These are phyloP conservation scores for Hydra vulgaris DNA, from an alignment of 30 jellyfish, hydroid and myxozoan species.

Conservation along the genomic window DNA sequence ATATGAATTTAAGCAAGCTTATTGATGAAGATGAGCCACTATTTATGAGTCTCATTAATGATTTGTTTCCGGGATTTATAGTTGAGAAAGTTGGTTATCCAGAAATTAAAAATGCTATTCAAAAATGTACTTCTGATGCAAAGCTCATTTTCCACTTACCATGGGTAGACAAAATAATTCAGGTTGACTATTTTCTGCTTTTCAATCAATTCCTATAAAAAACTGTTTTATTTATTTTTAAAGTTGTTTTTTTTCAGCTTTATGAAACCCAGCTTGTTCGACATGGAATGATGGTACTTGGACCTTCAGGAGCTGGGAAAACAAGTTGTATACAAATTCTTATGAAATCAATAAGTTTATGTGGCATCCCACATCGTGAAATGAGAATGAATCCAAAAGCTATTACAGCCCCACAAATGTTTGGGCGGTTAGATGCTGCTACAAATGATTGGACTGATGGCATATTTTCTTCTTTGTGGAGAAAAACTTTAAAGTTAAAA, in stretches of 20 bases:
- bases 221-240: too few species aligned
- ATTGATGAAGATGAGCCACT: conserved; percentile 91
- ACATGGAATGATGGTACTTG: conserved; percentile 89
- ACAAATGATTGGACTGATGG: conserved; percentile 96
- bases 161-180: conserved; percentile 64
- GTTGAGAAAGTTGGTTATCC: conserved; percentile 89
- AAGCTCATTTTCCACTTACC: conserved; percentile 65
- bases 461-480: conserved; percentile 81
- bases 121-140: conserved; percentile 50
- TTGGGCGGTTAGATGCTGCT: conserved; percentile 77
- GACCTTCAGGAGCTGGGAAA: conserved; percentile 92
- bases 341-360: conserved; percentile 71
- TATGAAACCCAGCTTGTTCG: conserved; percentile 87
- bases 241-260: conserved; percentile 43
- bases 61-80: conserved; percentile 69
- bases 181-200: too few species aligned
- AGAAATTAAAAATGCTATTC: conserved; percentile 59
- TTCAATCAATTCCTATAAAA: too few species aligned
- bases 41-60: conserved; percentile 73
- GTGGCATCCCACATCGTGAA: conserved; percentile 81
- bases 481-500: conserved; percentile 63
- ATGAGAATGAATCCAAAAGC: conserved; percentile 90
- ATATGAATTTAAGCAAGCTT: conserved; percentile 79
- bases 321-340: conserved; percentile 65
- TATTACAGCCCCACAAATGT: conserved; percentile 97